Evolutionary conservation across 2,113 vertebrate genomes (phyloP).

Genomic region (Lepus americanus): DNA sequence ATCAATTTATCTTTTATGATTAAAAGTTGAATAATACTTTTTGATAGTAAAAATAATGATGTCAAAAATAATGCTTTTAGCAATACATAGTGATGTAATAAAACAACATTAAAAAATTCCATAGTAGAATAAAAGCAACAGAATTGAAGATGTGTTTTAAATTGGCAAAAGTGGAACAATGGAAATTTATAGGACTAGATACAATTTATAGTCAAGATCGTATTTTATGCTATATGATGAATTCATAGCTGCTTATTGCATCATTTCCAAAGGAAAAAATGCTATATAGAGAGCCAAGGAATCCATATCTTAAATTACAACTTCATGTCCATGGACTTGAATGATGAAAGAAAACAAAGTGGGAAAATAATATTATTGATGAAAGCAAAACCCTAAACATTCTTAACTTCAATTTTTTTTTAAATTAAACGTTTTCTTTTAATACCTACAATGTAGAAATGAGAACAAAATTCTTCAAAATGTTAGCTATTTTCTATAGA

Average conservation of each 20-base stretch:
- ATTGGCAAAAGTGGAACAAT: background rate
- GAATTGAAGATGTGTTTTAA: background rate
- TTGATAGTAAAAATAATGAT: background rate
- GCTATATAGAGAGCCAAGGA: background rate
- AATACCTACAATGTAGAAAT: background rate
- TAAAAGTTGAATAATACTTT: background rate
- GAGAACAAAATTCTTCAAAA: background rate
- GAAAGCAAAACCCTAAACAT: background rate
- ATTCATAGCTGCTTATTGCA: background rate
- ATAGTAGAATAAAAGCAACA: background rate
- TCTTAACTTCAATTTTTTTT: background rate
- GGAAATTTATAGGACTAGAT: background rate
- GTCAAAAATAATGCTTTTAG: background rate
- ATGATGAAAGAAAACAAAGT: background rate
- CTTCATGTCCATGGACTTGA: background rate
- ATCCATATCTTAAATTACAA: too few relatives aligned
- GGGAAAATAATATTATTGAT: background rate
- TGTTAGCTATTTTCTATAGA: background rate
- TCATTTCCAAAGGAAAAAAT: background rate
- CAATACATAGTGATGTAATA: background rate
- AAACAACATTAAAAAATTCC: background rate
- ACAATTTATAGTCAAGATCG: background rate
- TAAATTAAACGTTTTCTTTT: background rate
- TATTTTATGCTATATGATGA: background rate
- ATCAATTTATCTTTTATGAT: background rate